A percentile compares a stretch with the other conserved stretches of the same genome.
Conservation (phyloP, 2,797 vertebrate species). For the Ceyx erithaca region DNA sequence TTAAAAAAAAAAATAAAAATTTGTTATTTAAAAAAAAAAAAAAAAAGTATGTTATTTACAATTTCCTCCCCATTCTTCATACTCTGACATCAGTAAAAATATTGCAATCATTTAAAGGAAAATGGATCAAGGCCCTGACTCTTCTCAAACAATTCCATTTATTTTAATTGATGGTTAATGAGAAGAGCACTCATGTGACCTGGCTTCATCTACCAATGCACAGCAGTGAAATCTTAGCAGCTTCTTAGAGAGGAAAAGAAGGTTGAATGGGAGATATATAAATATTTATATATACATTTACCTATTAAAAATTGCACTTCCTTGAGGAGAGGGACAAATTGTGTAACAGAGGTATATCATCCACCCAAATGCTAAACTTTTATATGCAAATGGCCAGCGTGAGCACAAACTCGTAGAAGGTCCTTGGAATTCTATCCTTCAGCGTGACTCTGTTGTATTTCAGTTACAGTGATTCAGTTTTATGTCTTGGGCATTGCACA, state of each 20-base stretch:
- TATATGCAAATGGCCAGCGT: background rate
- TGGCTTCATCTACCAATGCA: background rate
- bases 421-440: background rate
- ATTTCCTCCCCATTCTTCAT: background rate
- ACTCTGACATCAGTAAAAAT: conserved; percentile 8
- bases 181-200: background rate
- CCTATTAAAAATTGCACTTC: background rate
- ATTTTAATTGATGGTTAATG: conserved; percentile 50
- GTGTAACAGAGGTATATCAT: background rate
- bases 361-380: background rate
- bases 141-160: conserved; percentile 1
- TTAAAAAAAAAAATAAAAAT: background rate
- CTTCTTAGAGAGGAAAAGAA: background rate
- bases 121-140: conserved; percentile 26
- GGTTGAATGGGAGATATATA: background rate
- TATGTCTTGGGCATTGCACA: conserved; percentile 1
- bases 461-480: conserved; percentile 15
- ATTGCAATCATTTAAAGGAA: conserved; percentile 4
- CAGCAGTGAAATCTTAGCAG: background rate
- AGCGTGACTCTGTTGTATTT: background rate
- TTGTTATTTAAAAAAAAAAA: background rate
- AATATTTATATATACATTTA: background rate
- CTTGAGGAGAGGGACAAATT: background rate
- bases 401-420: background rate
- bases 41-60: background rate